Evolutionary conservation across 2,113 vertebrate species (phyloP).

Genomic region (Pelvicachromis taeniatus): DNA sequence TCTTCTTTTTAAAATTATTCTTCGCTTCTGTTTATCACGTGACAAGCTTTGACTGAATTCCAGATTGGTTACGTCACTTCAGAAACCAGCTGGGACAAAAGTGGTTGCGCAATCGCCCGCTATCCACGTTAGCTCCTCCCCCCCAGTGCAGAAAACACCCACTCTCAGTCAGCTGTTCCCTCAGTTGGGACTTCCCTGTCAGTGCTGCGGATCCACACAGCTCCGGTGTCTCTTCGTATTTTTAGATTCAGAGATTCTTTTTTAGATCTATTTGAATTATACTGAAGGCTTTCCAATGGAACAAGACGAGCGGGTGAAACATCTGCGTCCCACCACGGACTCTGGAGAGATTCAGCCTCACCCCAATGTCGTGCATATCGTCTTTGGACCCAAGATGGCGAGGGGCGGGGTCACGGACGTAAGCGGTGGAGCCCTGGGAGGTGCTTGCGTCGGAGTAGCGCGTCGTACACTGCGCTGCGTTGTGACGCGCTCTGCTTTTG

Average conservation of each 20-base stretch:
- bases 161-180: neutral
- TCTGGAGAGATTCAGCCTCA: neutral
- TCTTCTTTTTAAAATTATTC: no score
- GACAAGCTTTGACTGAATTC: neutral
- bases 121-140: neutral
- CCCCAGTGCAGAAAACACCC: neutral
- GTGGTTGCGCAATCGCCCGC: fast-evolving
- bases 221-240: neutral
- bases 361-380: fast-evolving
- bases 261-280: neutral
- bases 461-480: no score
- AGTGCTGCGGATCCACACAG: neutral
- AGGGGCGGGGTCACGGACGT: no score
- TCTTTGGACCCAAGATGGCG: neutral
- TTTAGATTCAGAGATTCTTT: neutral
- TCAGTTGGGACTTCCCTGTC: fast-evolving
- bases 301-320: neutral
- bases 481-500: no score
- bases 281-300: neutral
- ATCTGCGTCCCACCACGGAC: fast-evolving
- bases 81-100: neutral
- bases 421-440: neutral
- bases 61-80: neutral
- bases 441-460: no score
- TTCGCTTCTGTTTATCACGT: no score